phyloP scores from a whole-genome alignment of 2,113 vertebrate species.

The Spheniscus mendiculus region DNA sequence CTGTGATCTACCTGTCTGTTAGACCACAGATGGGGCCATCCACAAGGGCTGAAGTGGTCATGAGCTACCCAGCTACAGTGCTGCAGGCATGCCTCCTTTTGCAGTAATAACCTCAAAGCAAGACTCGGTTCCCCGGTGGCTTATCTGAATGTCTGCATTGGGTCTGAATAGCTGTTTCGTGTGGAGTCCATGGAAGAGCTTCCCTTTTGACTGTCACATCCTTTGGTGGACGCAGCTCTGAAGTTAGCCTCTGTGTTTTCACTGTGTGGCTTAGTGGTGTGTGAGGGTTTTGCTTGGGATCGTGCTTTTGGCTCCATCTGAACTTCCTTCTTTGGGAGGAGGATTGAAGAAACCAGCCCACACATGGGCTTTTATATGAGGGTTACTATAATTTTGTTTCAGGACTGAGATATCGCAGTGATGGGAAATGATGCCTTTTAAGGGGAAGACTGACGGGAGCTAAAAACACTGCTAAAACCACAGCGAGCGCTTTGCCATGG shows the following conservation, averaged over 20 bases:
- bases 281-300: background rate
- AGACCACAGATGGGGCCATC: background rate
- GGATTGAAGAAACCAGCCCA: background rate
- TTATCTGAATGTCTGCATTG: background rate
- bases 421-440: background rate
- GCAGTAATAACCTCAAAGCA: background rate
- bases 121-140: background rate
- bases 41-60: background rate
- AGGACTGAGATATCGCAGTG: background rate
- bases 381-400: background rate
- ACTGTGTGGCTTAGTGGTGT: rapidly evolving
- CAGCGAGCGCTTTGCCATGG: background rate
- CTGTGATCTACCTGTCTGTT: background rate
- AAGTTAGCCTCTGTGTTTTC: background rate
- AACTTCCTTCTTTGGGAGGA: background rate
- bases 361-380: background rate
- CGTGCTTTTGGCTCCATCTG: background rate
- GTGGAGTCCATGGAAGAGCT: background rate
- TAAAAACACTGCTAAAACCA: background rate
- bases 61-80: background rate
- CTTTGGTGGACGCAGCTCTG: background rate
- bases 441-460: background rate
- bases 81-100: background rate
- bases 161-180: background rate
- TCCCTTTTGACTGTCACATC: background rate